Evolutionary conservation across 2,888 invertebrate species (phyloP), one percentile per base, ranked within the genome.

Genomic region (Cremastobaeus sp.): DNA sequence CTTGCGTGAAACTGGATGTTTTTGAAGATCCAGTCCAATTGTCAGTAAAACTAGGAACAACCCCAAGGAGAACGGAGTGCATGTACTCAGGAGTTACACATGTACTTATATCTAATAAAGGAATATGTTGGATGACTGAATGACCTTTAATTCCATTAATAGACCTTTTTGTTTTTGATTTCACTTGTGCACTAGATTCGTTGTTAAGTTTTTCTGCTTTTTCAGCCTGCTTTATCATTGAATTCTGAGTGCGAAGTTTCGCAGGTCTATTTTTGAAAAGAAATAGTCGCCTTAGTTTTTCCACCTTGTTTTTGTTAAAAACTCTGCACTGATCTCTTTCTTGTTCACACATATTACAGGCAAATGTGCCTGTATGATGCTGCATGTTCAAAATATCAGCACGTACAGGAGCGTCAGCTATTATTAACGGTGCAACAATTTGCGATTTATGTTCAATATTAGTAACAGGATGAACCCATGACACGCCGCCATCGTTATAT

Each of bases 1-100:
- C 9, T 20, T n/a, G 3, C n/a, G 5, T 1, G 34, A 57, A 57
- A 12, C 32, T 3, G 3, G 3, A 8, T 2, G 20, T 35, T 12
- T 35, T 34, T 35, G 35, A 50, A 12, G 9, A 9, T n/a, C n/a
- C n/a, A n/a, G n/a, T n/a, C 59, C 45, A 59, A 0, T 37, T 6
- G 12, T 59, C 12, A 9, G 3, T 30, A 3, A 66, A 48, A 20
- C 34, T 18, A 15, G 8, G 25, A 2, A 50, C 39, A 1, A 20
- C 30, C 1, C 52, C 59, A 14, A 68, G 25, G 1, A 68, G 20
- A 1, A 59, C 52, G 2, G 68, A 68, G 4, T 59, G 68, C 68
- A 68, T 68, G 9, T 59, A 68, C 20, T 68, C 59, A 0, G 68
- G 68, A 0, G 21, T 21, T 0, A 52, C 28, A 25, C 11, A 68